Percentiles rank a stretch among this genome's conserved stretches.
phyloP scores from a whole-genome alignment of 2,797 vertebrate species.

The Chelonia mydas region DNA sequence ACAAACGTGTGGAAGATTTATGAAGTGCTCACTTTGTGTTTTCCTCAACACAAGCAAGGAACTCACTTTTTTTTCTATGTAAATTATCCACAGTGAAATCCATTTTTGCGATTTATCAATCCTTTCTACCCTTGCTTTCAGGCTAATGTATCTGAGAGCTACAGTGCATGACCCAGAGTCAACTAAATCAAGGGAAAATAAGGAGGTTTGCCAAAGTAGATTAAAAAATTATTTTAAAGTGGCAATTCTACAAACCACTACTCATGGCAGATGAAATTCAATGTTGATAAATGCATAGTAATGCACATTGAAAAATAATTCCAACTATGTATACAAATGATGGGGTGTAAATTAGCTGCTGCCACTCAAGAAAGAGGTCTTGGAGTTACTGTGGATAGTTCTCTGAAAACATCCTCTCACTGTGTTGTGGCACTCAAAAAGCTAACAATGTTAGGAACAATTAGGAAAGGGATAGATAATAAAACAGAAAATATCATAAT shows the following conservation, averaged over 20 bases:
- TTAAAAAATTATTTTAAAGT: constrained; percentile 11
- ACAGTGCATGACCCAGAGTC: not conserved
- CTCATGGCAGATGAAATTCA: not conserved
- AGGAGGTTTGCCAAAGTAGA: constrained; percentile 36
- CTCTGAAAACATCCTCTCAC: not conserved
- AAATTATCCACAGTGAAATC: constrained; percentile 53
- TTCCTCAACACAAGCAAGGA: not conserved
- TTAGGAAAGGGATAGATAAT: not conserved
- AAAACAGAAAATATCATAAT: not conserved
- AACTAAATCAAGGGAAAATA: constrained; percentile 56
- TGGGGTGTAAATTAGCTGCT: not conserved
- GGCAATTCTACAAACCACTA: not conserved
- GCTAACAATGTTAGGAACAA: not conserved
- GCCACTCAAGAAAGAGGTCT: not conserved
- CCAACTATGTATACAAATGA: not conserved
- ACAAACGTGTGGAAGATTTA: not conserved
- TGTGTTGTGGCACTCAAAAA: not conserved
- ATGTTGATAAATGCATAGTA: not conserved
- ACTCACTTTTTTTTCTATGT: not conserved
- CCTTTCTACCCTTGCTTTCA: not conserved
- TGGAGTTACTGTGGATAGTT: not conserved
- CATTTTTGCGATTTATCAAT: constrained; percentile 69
- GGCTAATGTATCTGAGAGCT: constrained; percentile 54
- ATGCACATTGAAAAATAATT: not conserved
- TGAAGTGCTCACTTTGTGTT: not conserved